Evolutionary conservation across 2,113 vertebrate genomes (phyloP).

Genomic region (Indicator indicator): DNA sequence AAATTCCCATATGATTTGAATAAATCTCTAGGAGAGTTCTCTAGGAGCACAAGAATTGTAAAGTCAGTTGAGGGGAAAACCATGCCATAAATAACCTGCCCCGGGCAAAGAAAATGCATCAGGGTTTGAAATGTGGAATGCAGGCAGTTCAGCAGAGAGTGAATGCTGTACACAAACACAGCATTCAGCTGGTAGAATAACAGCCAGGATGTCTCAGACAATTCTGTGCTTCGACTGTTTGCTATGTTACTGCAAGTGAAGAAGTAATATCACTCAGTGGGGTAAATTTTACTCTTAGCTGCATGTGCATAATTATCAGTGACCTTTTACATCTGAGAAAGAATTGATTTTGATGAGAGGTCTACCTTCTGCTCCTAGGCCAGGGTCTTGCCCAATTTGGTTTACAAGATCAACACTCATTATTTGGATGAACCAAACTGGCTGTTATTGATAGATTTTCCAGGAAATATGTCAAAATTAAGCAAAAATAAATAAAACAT

Average conservation of each 20-base stretch:
- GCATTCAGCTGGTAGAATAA: neutral
- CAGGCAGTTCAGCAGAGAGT: neutral
- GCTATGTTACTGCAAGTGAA: neutral
- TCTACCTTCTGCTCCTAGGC: neutral
- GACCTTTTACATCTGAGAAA: constrained; percentile 33
- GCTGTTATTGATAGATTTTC: constrained; percentile 3
- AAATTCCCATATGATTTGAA: neutral
- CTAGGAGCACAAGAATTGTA: neutral
- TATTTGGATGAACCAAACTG: constrained; percentile 32
- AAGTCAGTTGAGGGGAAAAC: neutral
- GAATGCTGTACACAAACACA: neutral
- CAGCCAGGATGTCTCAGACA: neutral
- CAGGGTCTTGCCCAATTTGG: constrained; percentile 16
- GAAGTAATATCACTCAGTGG: neutral
- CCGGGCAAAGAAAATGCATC: neutral
- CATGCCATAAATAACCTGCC: neutral
- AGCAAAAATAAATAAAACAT: constrained; percentile 18
- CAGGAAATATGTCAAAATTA: constrained; percentile 9
- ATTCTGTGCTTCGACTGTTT: neutral
- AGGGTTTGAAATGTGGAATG: neutral
- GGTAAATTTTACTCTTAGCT: neutral
- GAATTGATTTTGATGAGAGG: constrained; percentile 34
- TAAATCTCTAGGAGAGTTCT: neutral
- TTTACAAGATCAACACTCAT: neutral
- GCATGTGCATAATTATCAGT: constrained; percentile 20